Base-by-base conservation (phyloP, 2,113 vertebrate genomes). In the Galeopterus variegatus region DNA sequence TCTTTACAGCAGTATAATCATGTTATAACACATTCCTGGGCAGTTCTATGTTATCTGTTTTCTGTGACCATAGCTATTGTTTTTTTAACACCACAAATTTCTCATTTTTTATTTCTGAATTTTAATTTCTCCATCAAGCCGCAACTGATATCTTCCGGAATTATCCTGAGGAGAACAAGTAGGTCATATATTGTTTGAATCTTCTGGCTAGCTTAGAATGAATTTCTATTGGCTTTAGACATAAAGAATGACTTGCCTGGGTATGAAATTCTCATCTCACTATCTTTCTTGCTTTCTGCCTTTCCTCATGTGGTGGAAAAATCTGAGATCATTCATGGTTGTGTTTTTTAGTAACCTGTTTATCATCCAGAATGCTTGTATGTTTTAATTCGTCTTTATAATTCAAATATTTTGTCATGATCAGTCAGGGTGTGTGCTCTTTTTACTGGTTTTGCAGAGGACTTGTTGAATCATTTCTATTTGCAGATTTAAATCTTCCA, bases 71-170 rank as follows among this genome's bases (percentile, higher is more conserved):
- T 45, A 62, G 23, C 6, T 70, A 13, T 48, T 92, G 7, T 69
- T 28, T 26, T 82, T 75, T 52, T 76, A 76, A 76, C 31, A 82
- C 8, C 31, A 41, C n/a, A 80, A 45, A 56, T 79, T 92, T 67
- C 62, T 80, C 69, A 81, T n/a, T 72, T 95, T 85, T 86, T 19
- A 72, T 31, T n/a, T 70, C 26, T 93, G 82, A 31, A 79, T 82
- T 84, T 90, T 96, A 88, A 36, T 81, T 84, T 17, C 24, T 81
- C 31, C 89, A 28, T 72, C 13, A 45, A 41, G 23, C 17, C 95
- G 4, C 45, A 70, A 88, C 62, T 12, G 45, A 48, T 64, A 75
- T 11, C 8, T 77, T 83, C 4, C 82, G 54, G 67, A 77, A 92
- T 65, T 80, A 79, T 15, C 17, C 11, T 81, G 77, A 93, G 17